Evolutionary conservation across 1,140 invertebrate genomes (phyloP).

Genomic region (Asobara japonica): DNA sequence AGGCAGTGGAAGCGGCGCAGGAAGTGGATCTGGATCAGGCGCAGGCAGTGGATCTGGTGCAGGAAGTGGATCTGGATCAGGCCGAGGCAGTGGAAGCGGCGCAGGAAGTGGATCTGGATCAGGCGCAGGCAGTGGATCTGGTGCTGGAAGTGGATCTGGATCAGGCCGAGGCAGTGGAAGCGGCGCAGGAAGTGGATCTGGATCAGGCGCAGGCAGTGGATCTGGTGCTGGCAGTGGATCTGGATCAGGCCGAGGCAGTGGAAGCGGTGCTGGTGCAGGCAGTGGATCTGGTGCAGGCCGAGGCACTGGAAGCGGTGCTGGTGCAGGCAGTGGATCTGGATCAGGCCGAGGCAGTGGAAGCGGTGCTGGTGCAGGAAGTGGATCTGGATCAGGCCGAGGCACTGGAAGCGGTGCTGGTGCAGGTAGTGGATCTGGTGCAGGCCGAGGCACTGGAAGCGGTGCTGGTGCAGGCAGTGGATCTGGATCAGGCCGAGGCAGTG

Average conservation of each 20-base stretch:
- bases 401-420: not conserved
- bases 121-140: not conserved
- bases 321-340: not conserved
- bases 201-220: not conserved
- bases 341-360: too few species aligned
- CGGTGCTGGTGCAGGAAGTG: not conserved
- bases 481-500: not conserved
- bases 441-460: too few species aligned
- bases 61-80: too few species aligned
- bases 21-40: not conserved
- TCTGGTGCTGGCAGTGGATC: not conserved
- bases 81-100: not conserved
- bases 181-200: not conserved
- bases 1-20: not conserved
- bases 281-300: not conserved
- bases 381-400: not conserved
- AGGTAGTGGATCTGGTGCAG: not conserved
- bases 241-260: too few species aligned
- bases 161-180: not conserved
- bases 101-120: too few species aligned
- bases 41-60: not conserved
- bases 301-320: not conserved
- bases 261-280: not conserved
- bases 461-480: not conserved
- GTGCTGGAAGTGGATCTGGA: not conserved